Conservation (phyloP, 2,888 invertebrate genomes). For the Nemapogon koenigi region DNA sequence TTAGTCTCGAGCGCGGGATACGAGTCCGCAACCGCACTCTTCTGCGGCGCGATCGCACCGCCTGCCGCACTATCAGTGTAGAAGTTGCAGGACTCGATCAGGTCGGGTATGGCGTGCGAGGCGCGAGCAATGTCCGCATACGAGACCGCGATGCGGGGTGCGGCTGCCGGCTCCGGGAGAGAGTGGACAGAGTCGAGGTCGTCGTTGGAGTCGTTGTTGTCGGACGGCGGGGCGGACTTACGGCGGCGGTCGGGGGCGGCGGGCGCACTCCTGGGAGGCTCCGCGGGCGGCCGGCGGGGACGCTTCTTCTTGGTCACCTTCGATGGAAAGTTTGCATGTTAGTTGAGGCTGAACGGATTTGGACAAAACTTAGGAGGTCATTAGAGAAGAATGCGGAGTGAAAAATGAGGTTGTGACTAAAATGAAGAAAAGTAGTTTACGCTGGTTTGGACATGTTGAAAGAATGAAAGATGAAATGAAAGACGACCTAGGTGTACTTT, state of each 20-base stretch:
- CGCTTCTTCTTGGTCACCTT: constrained; percentile 81
- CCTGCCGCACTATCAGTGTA: constrained; percentile 37
- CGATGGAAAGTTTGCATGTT: too few relatives aligned
- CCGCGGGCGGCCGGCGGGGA: constrained; percentile 72
- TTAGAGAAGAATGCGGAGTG: too few relatives aligned
- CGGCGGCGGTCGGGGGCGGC: constrained; percentile 53
- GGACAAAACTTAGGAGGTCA: too few relatives aligned
- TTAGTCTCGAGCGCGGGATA: neutral
- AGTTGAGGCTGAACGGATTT: too few relatives aligned
- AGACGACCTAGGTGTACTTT: too few relatives aligned
- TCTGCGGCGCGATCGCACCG: neutral
- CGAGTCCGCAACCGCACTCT: neutral
- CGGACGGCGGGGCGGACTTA: constrained; percentile 84
- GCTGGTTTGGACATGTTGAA: too few relatives aligned
- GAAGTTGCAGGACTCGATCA: constrained; percentile 59
- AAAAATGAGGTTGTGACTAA: too few relatives aligned
- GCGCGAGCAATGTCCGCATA: constrained; percentile 73
- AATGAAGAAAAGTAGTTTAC: too few relatives aligned
- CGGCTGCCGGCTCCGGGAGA: constrained; percentile 66
- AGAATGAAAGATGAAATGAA: too few relatives aligned
- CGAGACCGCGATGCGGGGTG: constrained; percentile 27
- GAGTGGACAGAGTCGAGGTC: constrained; percentile 87
- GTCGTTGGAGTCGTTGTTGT: constrained; percentile 80
- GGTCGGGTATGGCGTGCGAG: constrained; percentile 54
- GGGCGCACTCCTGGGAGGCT: constrained; percentile 30